Percentiles rank a stretch among this genome's conserved stretches.
Conservation (phyloP, 2,113 vertebrate species). For the Leucoraja erinaceus region DNA sequence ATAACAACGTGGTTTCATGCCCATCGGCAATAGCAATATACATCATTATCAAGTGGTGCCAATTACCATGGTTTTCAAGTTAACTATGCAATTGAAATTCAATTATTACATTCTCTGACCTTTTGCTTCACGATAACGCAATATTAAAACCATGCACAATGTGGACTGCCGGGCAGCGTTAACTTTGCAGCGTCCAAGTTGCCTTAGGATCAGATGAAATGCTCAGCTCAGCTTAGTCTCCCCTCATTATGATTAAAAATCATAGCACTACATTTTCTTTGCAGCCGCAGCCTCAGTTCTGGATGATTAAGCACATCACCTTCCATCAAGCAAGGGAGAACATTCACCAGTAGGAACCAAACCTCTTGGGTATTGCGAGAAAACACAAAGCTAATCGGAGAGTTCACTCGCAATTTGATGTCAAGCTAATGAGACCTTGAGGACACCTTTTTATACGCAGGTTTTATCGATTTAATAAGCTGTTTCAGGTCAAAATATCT, state of each 20-base stretch:
- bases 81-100: neutral
- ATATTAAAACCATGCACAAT: neutral
- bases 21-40: neutral
- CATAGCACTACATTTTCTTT: neutral
- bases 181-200: neutral
- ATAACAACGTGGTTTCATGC: neutral
- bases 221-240: neutral
- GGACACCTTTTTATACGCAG: neutral
- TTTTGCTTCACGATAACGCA: neutral
- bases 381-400: neutral
- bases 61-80: neutral
- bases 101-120: neutral
- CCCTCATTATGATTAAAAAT: neutral
- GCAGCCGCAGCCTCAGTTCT: neutral
- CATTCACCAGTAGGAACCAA: neutral
- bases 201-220: neutral
- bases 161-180: neutral
- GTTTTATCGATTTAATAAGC: neutral
- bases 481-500: neutral
- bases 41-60: neutral
- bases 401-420: neutral
- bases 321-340: neutral
- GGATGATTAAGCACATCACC: neutral
- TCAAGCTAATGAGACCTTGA: neutral
- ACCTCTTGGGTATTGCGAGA: neutral